Evolutionary conservation across 1,140 invertebrate species (phyloP), one percentile per base, ranked within the genome.

Genomic region (Schlechtendalia chinensis): DNA sequence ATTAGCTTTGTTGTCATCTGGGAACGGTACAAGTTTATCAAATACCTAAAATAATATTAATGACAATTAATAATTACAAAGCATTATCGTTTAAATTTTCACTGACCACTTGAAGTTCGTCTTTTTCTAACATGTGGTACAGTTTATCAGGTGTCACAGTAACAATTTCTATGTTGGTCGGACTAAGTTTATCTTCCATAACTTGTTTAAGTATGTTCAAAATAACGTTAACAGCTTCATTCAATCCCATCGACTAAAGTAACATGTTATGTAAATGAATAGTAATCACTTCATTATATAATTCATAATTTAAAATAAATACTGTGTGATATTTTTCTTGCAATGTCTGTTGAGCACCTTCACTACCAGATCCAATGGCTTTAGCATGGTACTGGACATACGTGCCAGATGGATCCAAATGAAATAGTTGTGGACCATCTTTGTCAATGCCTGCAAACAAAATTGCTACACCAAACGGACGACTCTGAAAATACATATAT

Each of bases 141-240:
- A 93, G 87, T 83, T 90, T 89, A 14, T 91, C 90, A 1, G 92
- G 91, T 4, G 95, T 98, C 87, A 98, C 94, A 22, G 94, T 96
- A 84, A 96, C 95, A 53, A 99, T 93, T 89, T 99, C 98, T 67
- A 99, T 96, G 88, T 99, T 99, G 53, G 93, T 96, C 45, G 96
- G 94, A 83, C 94, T 98, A 0, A 99, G 86, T 87, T 99, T 99
- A 86, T 99, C 98, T 86, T 99, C 98, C 98, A 99, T 99, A 0
- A 99, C 97, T 88, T 99, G 97, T 85, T 99, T 99, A 2, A 99
- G 87, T 84, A 99, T 99, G 12, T 93, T 96, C 19, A 99, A 87
- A 4, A 96, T 92, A 53, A 93, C 86, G 84, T 96, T 97, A 79
- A 96, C 92, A 19, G 97, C 98, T 88, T 99, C 97, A 82, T 94